Base-by-base conservation (phyloP, 2,113 vertebrate genomes). In the Nansenia antarctica region DNA sequence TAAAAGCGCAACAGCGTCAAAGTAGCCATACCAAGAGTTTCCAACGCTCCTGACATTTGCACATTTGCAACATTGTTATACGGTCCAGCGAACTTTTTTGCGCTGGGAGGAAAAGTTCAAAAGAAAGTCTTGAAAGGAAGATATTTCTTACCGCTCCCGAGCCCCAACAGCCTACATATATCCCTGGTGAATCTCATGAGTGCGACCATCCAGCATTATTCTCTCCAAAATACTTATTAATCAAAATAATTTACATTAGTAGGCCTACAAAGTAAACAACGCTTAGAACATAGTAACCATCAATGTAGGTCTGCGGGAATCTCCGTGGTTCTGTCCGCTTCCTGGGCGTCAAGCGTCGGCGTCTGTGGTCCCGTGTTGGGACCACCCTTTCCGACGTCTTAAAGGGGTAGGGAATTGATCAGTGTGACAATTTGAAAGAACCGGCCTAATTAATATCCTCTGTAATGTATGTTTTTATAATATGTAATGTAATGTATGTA, bases 131-230 rank as follows among this genome's bases (percentile, higher is more conserved):
- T 55, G 20, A 74, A 83, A 80, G 85, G 55, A 64, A 75, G 57
- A 68, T 69, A 71, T 78, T 61, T 77, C 91, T 92, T 86, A 92
- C 91, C 91, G 82, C 86, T 91, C 69, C 83, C 84, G 74, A 92
- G 73, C 79, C 91, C 91, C 85, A 92, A 58, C 42, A 92, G 79
- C 70, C 91, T 84, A 85, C 85, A 92, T 58, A 93, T 82, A 54
- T 89, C 88, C 78, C 85, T 89, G 77, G 90, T 91, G 87, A 92
- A 88, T 75, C 85, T 92, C 91, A 92, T 92, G 70, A 91, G 87
- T 62, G 86, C 88, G 37, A 92, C 89, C 89, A 92, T 93, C 80
- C 88, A 86, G 88, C 92, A 92, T 92, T 86, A 87, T 91, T 83
- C 29, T 77, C 49, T 20, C 14, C 18, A 78, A 75, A 65, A 70